phyloP scores from a whole-genome alignment of 2,888 invertebrate species.

The Aelia acuminata region DNA sequence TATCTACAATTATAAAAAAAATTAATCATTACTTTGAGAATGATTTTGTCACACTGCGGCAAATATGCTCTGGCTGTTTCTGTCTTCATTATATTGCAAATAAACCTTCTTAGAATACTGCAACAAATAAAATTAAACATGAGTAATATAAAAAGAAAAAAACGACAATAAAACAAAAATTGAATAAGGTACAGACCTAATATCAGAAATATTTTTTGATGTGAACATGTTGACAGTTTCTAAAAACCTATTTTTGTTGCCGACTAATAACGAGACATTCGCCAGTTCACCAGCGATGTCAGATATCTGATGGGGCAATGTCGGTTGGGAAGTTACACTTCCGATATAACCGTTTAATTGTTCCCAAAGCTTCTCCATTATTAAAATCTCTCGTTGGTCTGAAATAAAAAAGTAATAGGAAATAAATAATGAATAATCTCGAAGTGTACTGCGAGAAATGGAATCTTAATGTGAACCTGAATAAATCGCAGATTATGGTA shows the following conservation, averaged over 20 bases:
- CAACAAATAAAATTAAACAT: neutral
- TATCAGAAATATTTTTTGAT: constrained; percentile 64
- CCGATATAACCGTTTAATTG: constrained; percentile 66
- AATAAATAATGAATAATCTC: constrained; percentile 10
- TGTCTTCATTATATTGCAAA: constrained; percentile 60
- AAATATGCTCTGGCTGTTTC: constrained; percentile 50
- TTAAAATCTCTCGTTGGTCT: constrained; percentile 65
- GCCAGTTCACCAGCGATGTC: constrained; percentile 66
- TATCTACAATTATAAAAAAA: neutral
- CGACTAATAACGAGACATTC: constrained; percentile 64
- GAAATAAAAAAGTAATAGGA: constrained; percentile 12
- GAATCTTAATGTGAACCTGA: too few species aligned
- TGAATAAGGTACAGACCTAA: constrained; percentile 63
- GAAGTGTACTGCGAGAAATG: too few species aligned
- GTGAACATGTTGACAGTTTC: constrained; percentile 65
- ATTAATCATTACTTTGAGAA: constrained; percentile 62
- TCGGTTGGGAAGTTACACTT: constrained; percentile 61
- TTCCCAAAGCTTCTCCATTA: constrained; percentile 66
- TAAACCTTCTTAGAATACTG: constrained; percentile 63
- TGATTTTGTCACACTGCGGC: constrained; percentile 59
- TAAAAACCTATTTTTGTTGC: constrained; percentile 63
- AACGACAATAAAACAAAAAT: constrained; percentile 13
- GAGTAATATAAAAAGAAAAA: neutral
- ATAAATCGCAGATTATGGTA: too few species aligned
- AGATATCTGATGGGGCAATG: constrained; percentile 65